These are phyloP conservation scores for Sinhomidia bicolor DNA, from an alignment of 2,888 invertebrate genomes.

Conservation along the genomic window DNA sequence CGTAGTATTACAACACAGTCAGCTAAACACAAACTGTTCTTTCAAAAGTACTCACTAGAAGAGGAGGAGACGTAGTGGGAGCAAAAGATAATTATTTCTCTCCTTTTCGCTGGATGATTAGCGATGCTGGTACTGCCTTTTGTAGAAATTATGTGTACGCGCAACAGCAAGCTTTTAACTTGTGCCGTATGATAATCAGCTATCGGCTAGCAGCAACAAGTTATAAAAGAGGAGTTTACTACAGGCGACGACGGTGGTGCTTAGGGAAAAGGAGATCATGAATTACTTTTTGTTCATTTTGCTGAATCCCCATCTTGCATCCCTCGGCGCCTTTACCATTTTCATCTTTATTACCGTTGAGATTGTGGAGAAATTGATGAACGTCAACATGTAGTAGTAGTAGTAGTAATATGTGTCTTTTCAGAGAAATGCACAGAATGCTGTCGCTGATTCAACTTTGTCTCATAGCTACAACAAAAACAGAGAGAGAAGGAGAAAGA, in stretches of 20 bases:
- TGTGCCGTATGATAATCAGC: background rate
- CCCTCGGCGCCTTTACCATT: conserved; percentile 26
- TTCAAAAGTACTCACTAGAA: too few relatives aligned
- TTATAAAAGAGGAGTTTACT: background rate
- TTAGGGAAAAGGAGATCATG: background rate
- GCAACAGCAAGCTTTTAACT: background rate
- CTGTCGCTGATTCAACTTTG: conserved; percentile 22
- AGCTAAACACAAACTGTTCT: too few relatives aligned
- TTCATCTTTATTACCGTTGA: conserved; percentile 4
- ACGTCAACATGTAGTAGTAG: too few relatives aligned
- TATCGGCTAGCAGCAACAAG: too few relatives aligned
- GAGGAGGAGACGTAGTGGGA: conserved; percentile 16
- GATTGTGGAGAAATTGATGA: conserved; percentile 34
- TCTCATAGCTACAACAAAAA: background rate
- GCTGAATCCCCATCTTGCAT: background rate
- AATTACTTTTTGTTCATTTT: background rate
- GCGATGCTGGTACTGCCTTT: conserved; percentile 50
- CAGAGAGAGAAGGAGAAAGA: background rate
- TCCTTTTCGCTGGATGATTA: conserved; percentile 38
- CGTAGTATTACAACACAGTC: too few relatives aligned
- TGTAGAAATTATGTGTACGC: too few relatives aligned
- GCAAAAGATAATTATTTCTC: conserved; percentile 25
- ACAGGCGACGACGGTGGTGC: background rate
- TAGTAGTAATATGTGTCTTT: background rate
- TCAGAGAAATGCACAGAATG: conserved; percentile 32